phyloP scores from a whole-genome alignment of 2,113 vertebrate species.

The Lontra canadensis region DNA sequence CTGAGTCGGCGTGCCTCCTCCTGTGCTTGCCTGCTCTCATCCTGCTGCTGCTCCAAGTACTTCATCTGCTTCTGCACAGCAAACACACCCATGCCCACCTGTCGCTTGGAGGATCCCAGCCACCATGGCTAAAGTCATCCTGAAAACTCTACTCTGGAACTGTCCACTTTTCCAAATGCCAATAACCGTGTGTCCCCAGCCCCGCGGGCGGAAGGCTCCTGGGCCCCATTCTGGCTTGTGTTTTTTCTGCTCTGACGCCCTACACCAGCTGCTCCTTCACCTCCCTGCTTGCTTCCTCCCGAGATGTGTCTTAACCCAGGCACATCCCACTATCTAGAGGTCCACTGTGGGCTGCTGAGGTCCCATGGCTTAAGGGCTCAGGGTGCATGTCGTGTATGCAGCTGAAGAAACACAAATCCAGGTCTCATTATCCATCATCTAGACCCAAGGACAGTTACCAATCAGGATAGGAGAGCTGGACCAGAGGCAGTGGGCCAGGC shows the following conservation, averaged over 20 bases:
- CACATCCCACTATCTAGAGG: not conserved
- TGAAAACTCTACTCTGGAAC: not conserved
- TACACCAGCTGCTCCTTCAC: not conserved
- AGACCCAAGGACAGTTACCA: not conserved
- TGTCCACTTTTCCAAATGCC: not conserved
- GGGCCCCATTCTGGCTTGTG: not conserved
- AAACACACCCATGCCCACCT: not conserved
- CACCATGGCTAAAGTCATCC: not conserved
- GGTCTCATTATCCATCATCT: not conserved
- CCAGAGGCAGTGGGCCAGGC: not conserved
- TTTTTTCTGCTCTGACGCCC: slow-evolving; percentile 1
- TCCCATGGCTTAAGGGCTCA: not conserved
- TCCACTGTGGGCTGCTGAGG: not conserved
- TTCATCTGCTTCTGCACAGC: slow-evolving; percentile 94
- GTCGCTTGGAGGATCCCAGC: not conserved
- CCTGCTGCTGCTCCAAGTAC: slow-evolving; percentile 92
- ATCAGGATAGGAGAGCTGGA: not conserved
- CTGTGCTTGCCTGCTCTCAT: slow-evolving; percentile 89
- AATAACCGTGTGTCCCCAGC: not conserved
- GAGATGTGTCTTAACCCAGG: not conserved
- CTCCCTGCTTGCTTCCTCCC: not conserved
- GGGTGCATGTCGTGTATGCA: not conserved
- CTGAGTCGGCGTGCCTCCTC: slow-evolving; percentile 90
- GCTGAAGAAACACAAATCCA: not conserved
- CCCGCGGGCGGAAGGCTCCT: not conserved